A percentile compares a stretch with the other conserved stretches of the same genome.
phyloP scores from a whole-genome alignment of 1,140 invertebrate genomes.

The Nymphalis io region DNA sequence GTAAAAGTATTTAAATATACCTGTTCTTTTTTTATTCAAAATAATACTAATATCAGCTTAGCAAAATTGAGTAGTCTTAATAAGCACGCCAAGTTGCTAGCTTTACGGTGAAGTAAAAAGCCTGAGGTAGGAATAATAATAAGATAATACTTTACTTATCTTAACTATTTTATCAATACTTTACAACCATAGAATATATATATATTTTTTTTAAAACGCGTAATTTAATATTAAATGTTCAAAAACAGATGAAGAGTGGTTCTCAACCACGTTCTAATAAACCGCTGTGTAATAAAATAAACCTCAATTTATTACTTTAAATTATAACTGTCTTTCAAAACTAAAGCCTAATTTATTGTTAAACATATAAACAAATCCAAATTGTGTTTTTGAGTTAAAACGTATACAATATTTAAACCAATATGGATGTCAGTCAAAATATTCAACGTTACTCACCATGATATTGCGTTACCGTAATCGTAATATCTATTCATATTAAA shows the following conservation, averaged over 20 bases:
- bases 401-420: constrained; percentile 68
- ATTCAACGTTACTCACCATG: constrained; percentile 73
- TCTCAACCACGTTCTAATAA: background rate
- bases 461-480: constrained; percentile 80
- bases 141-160: background rate
- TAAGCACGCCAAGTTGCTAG: constrained; percentile 4
- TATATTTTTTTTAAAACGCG: background rate
- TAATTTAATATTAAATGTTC: background rate
- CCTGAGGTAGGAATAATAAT: background rate
- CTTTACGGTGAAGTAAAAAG: background rate
- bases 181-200: background rate
- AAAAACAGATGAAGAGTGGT: constrained; percentile 3
- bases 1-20: background rate
- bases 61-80: background rate
- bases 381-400: constrained; percentile 49
- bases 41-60: background rate
- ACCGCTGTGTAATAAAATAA: constrained; percentile 2
- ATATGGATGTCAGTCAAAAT: constrained; percentile 64
- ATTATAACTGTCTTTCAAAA: background rate
- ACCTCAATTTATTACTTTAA: background rate
- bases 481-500: constrained; percentile 81
- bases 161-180: background rate
- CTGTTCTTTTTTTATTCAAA: background rate
- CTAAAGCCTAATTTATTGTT: constrained; percentile 5
- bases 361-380: constrained; percentile 44